A percentile compares a stretch with the other conserved stretches of the same genome.
phyloP scores from a whole-genome alignment of 2,888 invertebrate genomes.

The Plusia festucae region DNA sequence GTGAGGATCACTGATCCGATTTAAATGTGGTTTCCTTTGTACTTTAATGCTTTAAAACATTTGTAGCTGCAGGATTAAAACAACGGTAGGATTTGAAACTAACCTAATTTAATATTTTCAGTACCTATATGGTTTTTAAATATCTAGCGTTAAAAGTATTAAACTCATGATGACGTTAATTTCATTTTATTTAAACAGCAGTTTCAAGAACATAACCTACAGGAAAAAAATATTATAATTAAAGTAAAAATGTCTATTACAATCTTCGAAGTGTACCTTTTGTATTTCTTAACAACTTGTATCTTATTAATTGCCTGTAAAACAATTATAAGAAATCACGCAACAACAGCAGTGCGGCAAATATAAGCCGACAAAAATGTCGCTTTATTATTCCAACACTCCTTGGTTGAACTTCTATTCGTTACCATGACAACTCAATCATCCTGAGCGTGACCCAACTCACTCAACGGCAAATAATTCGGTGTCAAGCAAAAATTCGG shows the following conservation, averaged over 20 bases:
- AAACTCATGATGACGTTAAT: no score
- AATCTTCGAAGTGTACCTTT: no score
- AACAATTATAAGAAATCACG: neutral
- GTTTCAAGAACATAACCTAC: no score
- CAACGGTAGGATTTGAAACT: neutral
- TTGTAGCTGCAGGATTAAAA: neutral
- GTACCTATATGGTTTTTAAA: no score
- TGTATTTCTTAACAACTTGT: no score
- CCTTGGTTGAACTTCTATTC: neutral
- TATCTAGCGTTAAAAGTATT: no score
- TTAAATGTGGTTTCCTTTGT: constrained; percentile 45
- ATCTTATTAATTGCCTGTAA: neutral
- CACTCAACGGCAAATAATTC: constrained; percentile 3
- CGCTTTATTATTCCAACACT: constrained; percentile 2
- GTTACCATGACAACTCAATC: constrained; percentile 1
- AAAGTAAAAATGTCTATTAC: no score
- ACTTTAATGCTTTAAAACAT: neutral
- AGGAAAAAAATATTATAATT: no score
- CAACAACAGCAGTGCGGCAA: constrained; percentile 1
- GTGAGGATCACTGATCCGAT: constrained; percentile 27
- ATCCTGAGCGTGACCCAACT: constrained; percentile 3
- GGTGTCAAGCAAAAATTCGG: neutral
- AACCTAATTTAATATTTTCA: no score
- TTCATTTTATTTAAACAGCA: no score
- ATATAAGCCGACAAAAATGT: neutral